Base-by-base conservation (phyloP, 2,797 vertebrate genomes). In the Ctenopoma multispine region DNA sequence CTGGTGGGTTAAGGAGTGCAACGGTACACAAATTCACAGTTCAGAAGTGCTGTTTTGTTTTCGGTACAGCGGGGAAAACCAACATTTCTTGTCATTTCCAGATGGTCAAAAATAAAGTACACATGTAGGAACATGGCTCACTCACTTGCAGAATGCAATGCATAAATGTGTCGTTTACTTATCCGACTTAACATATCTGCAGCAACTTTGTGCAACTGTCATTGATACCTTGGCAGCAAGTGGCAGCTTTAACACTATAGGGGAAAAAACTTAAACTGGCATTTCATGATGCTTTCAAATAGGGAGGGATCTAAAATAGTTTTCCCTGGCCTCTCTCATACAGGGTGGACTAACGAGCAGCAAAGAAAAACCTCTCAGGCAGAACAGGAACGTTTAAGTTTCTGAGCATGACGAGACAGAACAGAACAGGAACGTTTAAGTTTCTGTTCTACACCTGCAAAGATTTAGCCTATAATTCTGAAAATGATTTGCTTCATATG, bases 371-470 rank as follows among this genome's bases (percentile, higher is more conserved):
- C 40, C 66, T 57, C 18, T 43, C 41, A 0, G 38, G 29, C n/a
- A 20, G 6, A 49, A 69, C 43, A n/a, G n/a, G n/a, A n/a, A n/a
- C n/a, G n/a, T 44, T 23, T 48, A 38, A 62, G 49, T 53, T 54
- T 73, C 48, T 57, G 50, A n/a, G n/a, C n/a, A n/a, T n/a, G n/a
- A n/a, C n/a, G n/a, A n/a, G n/a, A n/a, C n/a, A n/a, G n/a, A n/a
- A n/a, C n/a, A n/a, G n/a, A n/a, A n/a, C n/a, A n/a, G n/a, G n/a
- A n/a, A n/a, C n/a, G n/a, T 44, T 23, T 48, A 38, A 62, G 49
- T 53, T 54, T 74, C 49, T 57, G 50, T 59, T 66, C 57, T 8
- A 60, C 76, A 82, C 61, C 63, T 80, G 72, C 38, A 68, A 38
- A 46, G 53, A 20, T 66, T 65, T 31, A 54, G 34, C 21, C 63